These are phyloP conservation scores for Chionis minor DNA, from an alignment of 2,113 vertebrate species.

Conservation along the genomic window DNA sequence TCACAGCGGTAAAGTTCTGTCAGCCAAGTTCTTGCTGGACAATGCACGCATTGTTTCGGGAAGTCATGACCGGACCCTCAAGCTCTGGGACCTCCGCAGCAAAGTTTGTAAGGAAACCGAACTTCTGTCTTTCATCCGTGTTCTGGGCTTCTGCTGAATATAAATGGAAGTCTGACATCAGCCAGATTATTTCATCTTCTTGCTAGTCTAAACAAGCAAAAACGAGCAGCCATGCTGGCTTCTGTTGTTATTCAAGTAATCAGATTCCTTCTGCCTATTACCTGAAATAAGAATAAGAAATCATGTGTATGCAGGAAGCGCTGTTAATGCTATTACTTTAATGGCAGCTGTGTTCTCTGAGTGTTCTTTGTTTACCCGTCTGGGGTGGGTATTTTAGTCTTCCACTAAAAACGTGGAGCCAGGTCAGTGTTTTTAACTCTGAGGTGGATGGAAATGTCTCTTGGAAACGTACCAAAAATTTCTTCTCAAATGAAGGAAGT, in stretches of 20 bases:
- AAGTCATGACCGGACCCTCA: slow-evolving; percentile 95
- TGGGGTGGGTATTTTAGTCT: neutral
- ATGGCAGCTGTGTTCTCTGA: neutral
- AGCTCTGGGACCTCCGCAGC: slow-evolving; percentile 98
- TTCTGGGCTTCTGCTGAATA: neutral
- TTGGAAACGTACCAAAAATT: neutral
- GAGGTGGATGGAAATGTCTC: neutral
- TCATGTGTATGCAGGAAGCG: neutral
- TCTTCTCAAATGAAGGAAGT: neutral
- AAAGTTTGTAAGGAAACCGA: slow-evolving; percentile 92
- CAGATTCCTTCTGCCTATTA: neutral
- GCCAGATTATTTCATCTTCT: neutral
- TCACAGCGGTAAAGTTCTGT: slow-evolving; percentile 95
- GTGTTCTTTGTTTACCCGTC: neutral
- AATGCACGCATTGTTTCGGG: slow-evolving; percentile 96
- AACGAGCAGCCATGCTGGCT: neutral
- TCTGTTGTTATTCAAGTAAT: neutral
- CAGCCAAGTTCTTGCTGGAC: slow-evolving; percentile 94
- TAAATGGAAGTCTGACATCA: neutral
- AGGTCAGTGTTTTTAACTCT: neutral
- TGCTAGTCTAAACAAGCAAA: neutral
- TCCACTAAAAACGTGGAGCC: neutral
- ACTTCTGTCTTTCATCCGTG: neutral
- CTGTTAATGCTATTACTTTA: neutral
- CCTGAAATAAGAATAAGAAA: neutral